These are phyloP conservation scores for Dendrophyllia cribrosa DNA, from an alignment of 64 coral and sea anemone species.

Conservation along the genomic window DNA sequence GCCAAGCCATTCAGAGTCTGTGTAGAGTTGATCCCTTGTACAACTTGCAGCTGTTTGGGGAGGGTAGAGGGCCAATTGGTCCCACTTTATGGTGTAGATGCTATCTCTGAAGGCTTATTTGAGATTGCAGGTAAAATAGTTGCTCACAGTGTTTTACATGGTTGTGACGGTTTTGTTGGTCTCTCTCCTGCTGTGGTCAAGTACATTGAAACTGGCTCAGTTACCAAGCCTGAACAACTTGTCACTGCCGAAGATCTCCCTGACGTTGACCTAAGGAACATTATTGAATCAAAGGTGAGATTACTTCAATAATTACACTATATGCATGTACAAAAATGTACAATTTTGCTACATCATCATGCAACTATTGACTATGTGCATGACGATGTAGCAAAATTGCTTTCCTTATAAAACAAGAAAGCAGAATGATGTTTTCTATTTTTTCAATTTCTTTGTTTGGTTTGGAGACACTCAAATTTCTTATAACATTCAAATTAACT, in stretches of 20 bases:
- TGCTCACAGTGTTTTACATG: slow-evolving; percentile 68
- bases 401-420: slow-evolving; percentile 1
- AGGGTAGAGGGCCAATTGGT: slow-evolving; percentile 29
- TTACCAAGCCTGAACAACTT: slow-evolving; percentile 47
- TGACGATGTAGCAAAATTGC: not conserved
- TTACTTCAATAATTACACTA: slow-evolving; percentile 24
- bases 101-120: not conserved
- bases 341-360: no score
- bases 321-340: no score
- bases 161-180: slow-evolving; percentile 58
- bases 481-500: no score
- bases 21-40: slow-evolving; percentile 26
- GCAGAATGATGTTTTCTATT: no score
- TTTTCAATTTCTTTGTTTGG: no score
- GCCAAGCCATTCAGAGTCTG: not conserved
- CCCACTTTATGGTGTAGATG: slow-evolving; percentile 34
- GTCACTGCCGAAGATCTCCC: slow-evolving; percentile 60
- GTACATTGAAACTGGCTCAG: slow-evolving; percentile 66
- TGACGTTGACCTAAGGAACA: slow-evolving; percentile 50
- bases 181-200: slow-evolving; percentile 52
- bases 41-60: slow-evolving; percentile 81
- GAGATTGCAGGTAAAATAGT: slow-evolving; percentile 28
- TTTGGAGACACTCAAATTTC: no score
- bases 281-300: slow-evolving; percentile 46
- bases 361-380: no score